These are phyloP conservation scores for Nothocercus nigrocapillus DNA, from an alignment of 2,113 vertebrate genomes.

Conservation along the genomic window DNA sequence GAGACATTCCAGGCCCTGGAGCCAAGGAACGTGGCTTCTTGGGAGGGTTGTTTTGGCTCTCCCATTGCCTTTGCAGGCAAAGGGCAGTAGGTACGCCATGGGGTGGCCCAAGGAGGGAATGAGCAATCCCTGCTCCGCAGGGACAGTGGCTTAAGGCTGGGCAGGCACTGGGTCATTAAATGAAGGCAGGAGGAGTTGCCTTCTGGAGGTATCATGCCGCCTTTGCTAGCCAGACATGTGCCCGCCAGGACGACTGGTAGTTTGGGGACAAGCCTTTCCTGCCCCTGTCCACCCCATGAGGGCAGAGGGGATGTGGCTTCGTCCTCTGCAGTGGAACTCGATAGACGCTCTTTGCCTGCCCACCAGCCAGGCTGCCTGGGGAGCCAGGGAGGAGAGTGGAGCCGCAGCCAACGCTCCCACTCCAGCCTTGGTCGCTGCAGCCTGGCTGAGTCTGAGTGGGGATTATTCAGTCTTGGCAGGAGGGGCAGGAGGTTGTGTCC, in stretches of 20 bases:
- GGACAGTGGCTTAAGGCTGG: background rate
- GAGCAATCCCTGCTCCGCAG: background rate
- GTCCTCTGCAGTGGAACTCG: background rate
- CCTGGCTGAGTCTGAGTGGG: background rate
- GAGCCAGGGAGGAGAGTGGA: background rate
- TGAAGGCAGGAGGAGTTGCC: background rate
- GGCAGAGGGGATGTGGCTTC: background rate
- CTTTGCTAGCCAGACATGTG: background rate
- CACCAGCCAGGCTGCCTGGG: background rate
- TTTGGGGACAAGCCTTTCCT: background rate
- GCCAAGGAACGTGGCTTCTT: accelerated
- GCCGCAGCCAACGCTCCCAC: background rate
- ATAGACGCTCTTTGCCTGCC: background rate
- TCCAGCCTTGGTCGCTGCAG: background rate
- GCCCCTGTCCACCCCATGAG: background rate
- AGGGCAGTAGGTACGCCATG: too few relatives aligned
- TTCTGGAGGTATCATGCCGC: background rate
- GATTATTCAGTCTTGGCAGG: background rate
- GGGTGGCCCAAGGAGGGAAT: background rate
- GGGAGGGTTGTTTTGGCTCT: background rate
- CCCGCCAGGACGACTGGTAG: background rate
- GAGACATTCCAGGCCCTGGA: background rate
- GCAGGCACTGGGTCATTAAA: background rate
- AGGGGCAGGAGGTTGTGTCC: background rate
- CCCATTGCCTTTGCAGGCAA: background rate